Conservation (phyloP, 2,113 vertebrate genomes). For the Aspidoscelis tigris region DNA sequence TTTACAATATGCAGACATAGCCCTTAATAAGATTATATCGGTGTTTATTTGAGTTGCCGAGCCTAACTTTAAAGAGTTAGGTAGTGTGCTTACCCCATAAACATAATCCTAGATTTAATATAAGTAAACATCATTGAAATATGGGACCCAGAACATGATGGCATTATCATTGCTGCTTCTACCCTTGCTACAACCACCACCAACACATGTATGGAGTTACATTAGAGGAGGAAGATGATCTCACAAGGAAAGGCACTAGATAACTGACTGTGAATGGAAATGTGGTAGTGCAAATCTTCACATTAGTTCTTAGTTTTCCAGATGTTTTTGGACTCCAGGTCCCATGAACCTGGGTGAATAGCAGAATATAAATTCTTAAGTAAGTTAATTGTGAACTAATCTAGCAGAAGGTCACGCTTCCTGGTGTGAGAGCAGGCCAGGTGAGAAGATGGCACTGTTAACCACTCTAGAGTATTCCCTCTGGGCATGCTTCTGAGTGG, state of each 20-base stretch:
- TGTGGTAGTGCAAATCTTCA: not conserved
- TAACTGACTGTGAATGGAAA: not conserved
- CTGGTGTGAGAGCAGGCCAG: too few species aligned
- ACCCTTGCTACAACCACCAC: too few species aligned
- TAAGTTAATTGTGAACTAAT: too few species aligned
- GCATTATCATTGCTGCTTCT: not conserved
- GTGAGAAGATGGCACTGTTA: too few species aligned
- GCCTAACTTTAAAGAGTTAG: not conserved
- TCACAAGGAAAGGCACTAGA: not conserved
- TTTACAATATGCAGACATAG: too few species aligned
- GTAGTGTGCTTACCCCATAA: not conserved
- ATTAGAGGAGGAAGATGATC: not conserved
- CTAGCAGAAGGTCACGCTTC: too few species aligned
- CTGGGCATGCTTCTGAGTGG: too few species aligned
- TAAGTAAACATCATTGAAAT: not conserved
- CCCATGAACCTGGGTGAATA: not conserved
- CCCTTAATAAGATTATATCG: not conserved
- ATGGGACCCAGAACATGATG: not conserved
- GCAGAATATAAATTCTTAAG: too few species aligned
- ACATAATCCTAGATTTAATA: not conserved
- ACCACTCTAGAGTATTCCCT: too few species aligned
- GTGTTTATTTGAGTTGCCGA: not conserved
- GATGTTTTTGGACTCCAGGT: not conserved
- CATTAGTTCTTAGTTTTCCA: not conserved
- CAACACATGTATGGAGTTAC: not conserved